Base-by-base conservation (phyloP, 2,113 vertebrate genomes). In the Coregonus clupeaformis region DNA sequence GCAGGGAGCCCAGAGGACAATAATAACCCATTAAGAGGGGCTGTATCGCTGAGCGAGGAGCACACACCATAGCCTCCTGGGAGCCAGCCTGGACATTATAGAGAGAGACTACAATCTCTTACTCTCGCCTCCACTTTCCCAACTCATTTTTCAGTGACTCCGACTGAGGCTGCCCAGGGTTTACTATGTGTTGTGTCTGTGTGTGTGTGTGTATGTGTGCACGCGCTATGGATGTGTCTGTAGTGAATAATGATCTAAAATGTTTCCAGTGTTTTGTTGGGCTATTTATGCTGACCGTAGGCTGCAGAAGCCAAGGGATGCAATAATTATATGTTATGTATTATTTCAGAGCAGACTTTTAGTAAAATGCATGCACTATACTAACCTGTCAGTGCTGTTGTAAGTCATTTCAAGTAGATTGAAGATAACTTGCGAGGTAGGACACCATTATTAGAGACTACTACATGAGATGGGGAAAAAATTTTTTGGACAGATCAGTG, bases 91-190 rank as follows among this genome's bases (percentile, higher is more conserved):
- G 45, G 71, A 84, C 76, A 76, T 86, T 84, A 84, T 75, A 67
- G 79, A 49, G 1, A 80, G 73, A 80, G 69, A 84, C 75, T 68
- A 71, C 78, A 80, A 88, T 87, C 82, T 80, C 68, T 68, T 69
- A 78, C 76, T 78, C 78, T 81, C 74, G 65, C 76, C 76, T 78
- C 29, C 55, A 68, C 70, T 73, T 69, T 76, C 72, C 64, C 16
- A 52, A 67, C 75, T 81, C 80, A 84, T 88, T 89, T 88, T 72
- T 91, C 83, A 86, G 59, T 75, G 68, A 42, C 36, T 42, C 36
- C 36, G 9, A 42, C 72, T 55, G 67, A 36, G 25, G 65, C 16
- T 30, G 59, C 73, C 79, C 32, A 24, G 20, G 64, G 72, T 75
- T 73, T 30, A 20, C 20, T 11, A 9, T 14, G 18, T 25, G 67